Evolutionary conservation across 1,140 invertebrate species (phyloP), one percentile per base, ranked within the genome.

Genomic region (Euborellia annulipes): DNA sequence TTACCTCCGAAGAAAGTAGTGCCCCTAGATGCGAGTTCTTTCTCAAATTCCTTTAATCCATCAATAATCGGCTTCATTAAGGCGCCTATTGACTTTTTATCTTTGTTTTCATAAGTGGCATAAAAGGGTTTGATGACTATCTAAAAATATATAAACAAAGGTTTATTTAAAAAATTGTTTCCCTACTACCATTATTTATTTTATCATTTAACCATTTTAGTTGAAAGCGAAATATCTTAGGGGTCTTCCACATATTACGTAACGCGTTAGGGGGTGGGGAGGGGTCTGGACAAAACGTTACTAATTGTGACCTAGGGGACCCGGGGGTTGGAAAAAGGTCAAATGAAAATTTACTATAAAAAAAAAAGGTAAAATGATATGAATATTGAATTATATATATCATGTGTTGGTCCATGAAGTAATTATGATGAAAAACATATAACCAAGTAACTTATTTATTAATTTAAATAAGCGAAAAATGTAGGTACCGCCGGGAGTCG

Each of bases 1-100:
- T 39, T 55, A 36, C 83, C 82, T 49, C 70, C 70, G 54, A 83
- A 78, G 55, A 76, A 89, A n/a, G 63, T 66, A 3, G 73, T 77
- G 34, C 67, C 69, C 44, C 82, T 69, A 20, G 65, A 66, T 11
- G 54, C 55, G 6, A 88, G 53, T 57, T 85, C 82, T 23, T 63
- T 71, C 55, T 85, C 79, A 53, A 82, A 76, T 3, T 67, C 50
- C 51, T 75, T 71, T 4, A 86, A 55, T 6, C 68, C 73, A 36
- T 65, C 62, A 1, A 75, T 45, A 3, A 64, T 51, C 40, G 66
- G 54, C 14, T 63, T 18, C 13, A 45, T 17, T 13, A 20, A 45
- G 2, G 9, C 22, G 2, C 23, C 16, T 3, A 45, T n/a, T 8
- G 44, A 21, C 4, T 2, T 20, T 8, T 45, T 38, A 13, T 45